These are phyloP conservation scores for Malurus elegans DNA, from an alignment of 2,113 vertebrate species.

Conservation along the genomic window DNA sequence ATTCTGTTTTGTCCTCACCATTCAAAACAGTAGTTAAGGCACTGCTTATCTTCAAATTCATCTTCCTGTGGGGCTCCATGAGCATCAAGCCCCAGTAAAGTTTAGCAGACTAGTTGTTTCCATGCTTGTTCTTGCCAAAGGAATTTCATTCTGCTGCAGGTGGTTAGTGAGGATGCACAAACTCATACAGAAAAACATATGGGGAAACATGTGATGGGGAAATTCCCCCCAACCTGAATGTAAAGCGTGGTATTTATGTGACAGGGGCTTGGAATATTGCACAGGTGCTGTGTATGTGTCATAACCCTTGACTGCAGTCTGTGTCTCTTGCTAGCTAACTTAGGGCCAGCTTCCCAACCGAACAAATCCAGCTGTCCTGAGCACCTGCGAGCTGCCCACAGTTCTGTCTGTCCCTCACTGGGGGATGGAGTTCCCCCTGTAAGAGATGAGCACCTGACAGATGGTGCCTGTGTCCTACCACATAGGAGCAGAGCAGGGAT, in stretches of 20 bases:
- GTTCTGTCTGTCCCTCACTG: background rate
- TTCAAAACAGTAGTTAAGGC: background rate
- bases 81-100: background rate
- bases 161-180: background rate
- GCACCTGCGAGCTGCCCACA: background rate
- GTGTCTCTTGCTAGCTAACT: background rate
- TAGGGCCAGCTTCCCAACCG: background rate
- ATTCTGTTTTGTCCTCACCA: background rate
- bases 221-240: background rate
- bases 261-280: background rate
- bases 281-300: background rate
- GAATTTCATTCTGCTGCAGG: background rate
- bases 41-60: background rate
- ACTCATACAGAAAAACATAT: background rate
- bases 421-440: accelerated
- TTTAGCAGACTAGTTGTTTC: background rate
- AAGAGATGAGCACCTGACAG: background rate
- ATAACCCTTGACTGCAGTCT: background rate
- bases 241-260: background rate
- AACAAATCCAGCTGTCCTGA: background rate
- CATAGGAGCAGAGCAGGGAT: background rate
- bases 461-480: background rate
- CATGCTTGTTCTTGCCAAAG: background rate
- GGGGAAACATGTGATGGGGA: background rate
- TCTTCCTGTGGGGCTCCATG: background rate